These are phyloP conservation scores for Solenopsis fugax DNA, from an alignment of 1,140 invertebrate species.

Conservation along the genomic window DNA sequence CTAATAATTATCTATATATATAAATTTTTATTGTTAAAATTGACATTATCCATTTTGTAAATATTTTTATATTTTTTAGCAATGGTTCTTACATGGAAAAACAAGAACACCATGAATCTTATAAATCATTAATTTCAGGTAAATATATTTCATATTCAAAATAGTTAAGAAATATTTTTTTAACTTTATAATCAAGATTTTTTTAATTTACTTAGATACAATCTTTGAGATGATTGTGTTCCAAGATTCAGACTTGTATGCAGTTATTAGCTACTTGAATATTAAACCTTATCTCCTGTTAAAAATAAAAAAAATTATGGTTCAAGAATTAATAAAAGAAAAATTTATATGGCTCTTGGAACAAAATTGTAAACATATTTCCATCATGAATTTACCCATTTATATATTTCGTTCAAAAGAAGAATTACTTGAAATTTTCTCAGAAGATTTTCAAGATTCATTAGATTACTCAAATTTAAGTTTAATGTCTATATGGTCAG, in stretches of 20 bases:
- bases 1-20: neutral
- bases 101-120: neutral
- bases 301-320: neutral
- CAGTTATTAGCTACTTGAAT: slow-evolving; percentile 17
- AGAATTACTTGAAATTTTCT: neutral
- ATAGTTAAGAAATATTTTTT: neutral
- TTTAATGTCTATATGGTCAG: slow-evolving; percentile 30
- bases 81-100: neutral
- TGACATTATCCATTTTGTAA: slow-evolving; percentile 2
- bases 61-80: slow-evolving; percentile 5
- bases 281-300: neutral
- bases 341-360: neutral
- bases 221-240: neutral
- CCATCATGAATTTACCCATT: neutral
- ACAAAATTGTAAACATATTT: neutral
- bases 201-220: neutral
- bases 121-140: neutral
- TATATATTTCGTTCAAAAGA: neutral
- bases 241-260: slow-evolving; percentile 29
- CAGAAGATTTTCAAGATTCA: neutral
- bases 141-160: neutral
- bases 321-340: slow-evolving; percentile 5
- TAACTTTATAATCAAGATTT: neutral
- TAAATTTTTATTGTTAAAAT: neutral
- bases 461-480: neutral